phyloP scores from a whole-genome alignment of 1,140 invertebrate species.

The Conopomorpha cramerella region DNA sequence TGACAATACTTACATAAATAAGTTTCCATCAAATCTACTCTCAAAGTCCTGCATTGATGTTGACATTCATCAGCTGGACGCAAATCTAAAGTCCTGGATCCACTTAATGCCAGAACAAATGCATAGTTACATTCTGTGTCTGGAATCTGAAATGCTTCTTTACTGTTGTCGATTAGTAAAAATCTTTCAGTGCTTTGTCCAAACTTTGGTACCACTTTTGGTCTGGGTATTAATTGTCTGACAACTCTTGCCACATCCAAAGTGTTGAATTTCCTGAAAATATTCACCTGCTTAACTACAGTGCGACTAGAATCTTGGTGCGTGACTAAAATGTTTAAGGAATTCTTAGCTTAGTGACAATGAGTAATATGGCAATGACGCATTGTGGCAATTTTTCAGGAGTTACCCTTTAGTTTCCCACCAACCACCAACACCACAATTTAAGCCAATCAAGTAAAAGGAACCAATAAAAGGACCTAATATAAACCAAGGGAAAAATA shows the following conservation, averaged over 20 bases:
- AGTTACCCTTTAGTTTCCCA: too few species aligned
- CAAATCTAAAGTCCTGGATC: constrained; percentile 67
- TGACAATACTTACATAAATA: constrained; percentile 69
- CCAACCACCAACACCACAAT: too few species aligned
- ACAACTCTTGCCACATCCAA: constrained; percentile 68
- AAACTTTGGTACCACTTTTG: constrained; percentile 63
- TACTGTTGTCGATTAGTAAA: constrained; percentile 68
- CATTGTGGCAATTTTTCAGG: too few species aligned
- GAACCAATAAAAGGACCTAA: constrained; percentile 3
- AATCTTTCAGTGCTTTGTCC: constrained; percentile 74
- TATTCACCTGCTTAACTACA: too few species aligned
- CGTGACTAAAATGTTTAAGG: too few species aligned
- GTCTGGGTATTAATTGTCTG: constrained; percentile 68
- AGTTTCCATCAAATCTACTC: constrained; percentile 65
- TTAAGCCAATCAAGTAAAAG: too few species aligned
- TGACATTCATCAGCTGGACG: constrained; percentile 70
- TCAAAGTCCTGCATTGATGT: constrained; percentile 66
- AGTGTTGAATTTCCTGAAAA: constrained; percentile 71
- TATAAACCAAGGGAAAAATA: too few species aligned
- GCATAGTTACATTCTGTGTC: constrained; percentile 78
- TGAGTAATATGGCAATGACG: too few species aligned
- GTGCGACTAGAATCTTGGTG: too few species aligned
- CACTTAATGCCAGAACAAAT: constrained; percentile 69
- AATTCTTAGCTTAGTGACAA: too few species aligned
- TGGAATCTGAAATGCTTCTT: constrained; percentile 66